Base-by-base conservation (phyloP, 2,888 invertebrate species). In the Diaphora mendica region DNA sequence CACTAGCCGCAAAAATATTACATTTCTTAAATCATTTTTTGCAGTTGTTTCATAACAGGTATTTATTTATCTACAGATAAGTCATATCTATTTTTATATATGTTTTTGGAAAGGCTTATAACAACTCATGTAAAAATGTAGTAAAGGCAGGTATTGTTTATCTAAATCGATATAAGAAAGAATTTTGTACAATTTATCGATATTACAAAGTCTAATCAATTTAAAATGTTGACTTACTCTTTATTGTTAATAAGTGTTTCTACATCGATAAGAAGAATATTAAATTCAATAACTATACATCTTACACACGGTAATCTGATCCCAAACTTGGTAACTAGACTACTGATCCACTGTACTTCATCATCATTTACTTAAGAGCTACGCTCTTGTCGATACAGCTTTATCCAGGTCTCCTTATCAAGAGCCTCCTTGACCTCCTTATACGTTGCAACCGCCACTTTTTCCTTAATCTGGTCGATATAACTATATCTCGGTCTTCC, bases 61-160 rank as follows among this genome's bases (percentile, higher is more conserved):
- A 42, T 69, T 62, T 62, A 44, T n/a, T 69, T 62, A 70, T n/a
- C 62, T 42, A 13, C 30, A 59, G 70, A 70, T 70, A 62, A 70
- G 62, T 15, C 62, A 17, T 62, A 30, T 30, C 62, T 17, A 62
- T 30, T 30, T 62, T 62, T 20, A 17, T 26, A 62, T 62, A 17
- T 30, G 30, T 30, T 30, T 62, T 62, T 30, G 17, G 30, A 17
- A 30, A 30, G 30, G 17, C 30, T 30, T 30, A 30, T 13, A 59
- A 26, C 59, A 59, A 26, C 15, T 15, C 26, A 59, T 59, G 15
- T 59, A 26, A 26, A 26, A 26, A 13, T 26, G 26, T 59, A 59
- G 59, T 13, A 13, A 59, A 59, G 26, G 51, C 51, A 23, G 51
- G 23, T 55, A 2, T 23, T 55, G 0, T 8, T 55, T 55, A 55